Evolutionary conservation across 2,113 vertebrate species (phyloP).

Genomic region (Epinephelus moara): DNA sequence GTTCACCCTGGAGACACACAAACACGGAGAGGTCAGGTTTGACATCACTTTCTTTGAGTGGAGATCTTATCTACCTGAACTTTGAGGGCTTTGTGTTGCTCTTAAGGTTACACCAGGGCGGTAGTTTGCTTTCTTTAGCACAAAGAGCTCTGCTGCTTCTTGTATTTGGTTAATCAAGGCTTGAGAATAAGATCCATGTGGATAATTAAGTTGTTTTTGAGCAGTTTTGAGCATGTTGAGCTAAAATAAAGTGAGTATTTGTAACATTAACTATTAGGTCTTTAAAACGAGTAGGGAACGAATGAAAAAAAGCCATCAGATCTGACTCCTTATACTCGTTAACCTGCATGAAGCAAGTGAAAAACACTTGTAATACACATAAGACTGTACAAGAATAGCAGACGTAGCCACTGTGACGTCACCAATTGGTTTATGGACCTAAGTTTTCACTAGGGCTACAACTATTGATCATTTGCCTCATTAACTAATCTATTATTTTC

Average conservation of each 20-base stretch:
- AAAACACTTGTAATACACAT: neutral
- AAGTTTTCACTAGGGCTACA: too few species aligned
- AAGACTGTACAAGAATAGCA: too few species aligned
- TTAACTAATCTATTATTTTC: too few species aligned
- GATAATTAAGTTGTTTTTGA: neutral
- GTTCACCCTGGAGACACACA: conserved; percentile 81
- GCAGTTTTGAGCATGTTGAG: neutral
- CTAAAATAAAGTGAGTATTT: neutral
- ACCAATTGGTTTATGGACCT: too few species aligned
- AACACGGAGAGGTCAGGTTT: conserved; percentile 17
- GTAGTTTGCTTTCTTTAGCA: neutral
- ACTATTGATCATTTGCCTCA: too few species aligned
- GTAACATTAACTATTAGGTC: neutral
- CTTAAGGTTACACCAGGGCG: neutral
- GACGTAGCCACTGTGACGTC: too few species aligned
- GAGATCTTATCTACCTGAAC: conserved; percentile 2
- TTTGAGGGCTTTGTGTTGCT: neutral
- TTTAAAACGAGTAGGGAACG: neutral
- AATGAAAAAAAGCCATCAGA: neutral
- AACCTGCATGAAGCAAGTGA: neutral
- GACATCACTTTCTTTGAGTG: neutral
- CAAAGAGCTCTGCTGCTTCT: neutral
- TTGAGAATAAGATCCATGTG: neutral
- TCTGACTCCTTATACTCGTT: neutral
- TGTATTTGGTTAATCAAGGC: neutral